Percentiles rank a stretch among this genome's conserved stretches.
These are phyloP conservation scores for Dipodomys ordii DNA, from an alignment of 2,113 vertebrate genomes.

Conservation along the genomic window DNA sequence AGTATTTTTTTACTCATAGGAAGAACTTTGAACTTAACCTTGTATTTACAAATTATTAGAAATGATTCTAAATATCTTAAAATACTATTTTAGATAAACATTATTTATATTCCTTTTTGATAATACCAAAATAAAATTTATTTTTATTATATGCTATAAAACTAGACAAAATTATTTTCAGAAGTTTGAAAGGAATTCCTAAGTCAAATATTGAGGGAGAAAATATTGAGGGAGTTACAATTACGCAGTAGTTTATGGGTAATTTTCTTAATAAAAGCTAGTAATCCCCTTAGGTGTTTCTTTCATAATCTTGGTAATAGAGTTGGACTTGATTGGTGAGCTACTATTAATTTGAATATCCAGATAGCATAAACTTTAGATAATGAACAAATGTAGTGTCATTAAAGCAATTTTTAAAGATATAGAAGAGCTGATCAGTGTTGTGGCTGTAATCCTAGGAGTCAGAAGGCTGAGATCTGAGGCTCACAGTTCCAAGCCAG, in stretches of 20 bases:
- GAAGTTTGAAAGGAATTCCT: background rate
- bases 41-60: conserved; percentile 16
- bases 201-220: background rate
- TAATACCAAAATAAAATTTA: background rate
- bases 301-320: background rate
- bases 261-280: background rate
- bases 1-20: background rate
- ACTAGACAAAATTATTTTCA: background rate
- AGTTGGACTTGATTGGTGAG: background rate
- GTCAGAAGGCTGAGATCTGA: too few relatives aligned
- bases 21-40: conserved; percentile 1
- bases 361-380: background rate
- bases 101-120: background rate
- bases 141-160: background rate
- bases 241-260: conserved; percentile 12
- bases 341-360: background rate
- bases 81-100: background rate
- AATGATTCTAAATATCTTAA: conserved; percentile 27
- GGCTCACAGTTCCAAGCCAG: too few relatives aligned
- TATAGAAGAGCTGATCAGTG: background rate
- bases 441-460: too few relatives aligned
- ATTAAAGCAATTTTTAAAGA: background rate
- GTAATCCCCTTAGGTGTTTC: background rate
- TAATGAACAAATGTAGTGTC: background rate
- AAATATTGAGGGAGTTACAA: background rate